Evolutionary conservation across 1,140 invertebrate species (phyloP).

Genomic region (Steinernema feltiae): DNA sequence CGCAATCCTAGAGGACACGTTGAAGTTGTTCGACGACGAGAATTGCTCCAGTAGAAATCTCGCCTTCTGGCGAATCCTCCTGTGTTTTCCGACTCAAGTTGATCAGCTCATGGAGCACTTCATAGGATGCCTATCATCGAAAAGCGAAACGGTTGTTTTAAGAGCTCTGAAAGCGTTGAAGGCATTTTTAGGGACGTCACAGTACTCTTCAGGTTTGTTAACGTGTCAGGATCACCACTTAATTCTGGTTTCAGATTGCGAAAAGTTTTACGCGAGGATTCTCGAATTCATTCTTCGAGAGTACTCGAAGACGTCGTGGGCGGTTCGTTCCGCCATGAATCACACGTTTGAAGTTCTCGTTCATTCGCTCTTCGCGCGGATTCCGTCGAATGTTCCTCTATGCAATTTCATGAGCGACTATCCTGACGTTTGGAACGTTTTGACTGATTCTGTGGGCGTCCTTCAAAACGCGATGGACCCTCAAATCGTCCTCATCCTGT

Average conservation of each 20-base stretch:
- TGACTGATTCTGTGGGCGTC: neutral
- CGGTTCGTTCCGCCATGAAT: neutral
- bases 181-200: neutral
- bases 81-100: neutral
- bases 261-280: neutral
- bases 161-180: neutral
- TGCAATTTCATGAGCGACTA: neutral
- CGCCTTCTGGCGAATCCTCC: neutral
- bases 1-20: neutral
- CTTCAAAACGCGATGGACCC: neutral
- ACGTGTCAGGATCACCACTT: neutral
- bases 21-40: neutral
- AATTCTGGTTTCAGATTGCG: neutral
- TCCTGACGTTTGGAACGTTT: neutral
- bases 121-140: neutral
- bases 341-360: neutral
- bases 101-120: neutral
- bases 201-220: neutral
- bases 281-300: neutral
- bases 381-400: neutral
- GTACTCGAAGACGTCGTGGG: neutral
- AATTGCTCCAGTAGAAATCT: neutral
- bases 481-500: neutral
- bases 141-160: neutral
- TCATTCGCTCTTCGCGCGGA: neutral